phyloP scores from a whole-genome alignment of 2,113 vertebrate species.

The Bucco capensis region DNA sequence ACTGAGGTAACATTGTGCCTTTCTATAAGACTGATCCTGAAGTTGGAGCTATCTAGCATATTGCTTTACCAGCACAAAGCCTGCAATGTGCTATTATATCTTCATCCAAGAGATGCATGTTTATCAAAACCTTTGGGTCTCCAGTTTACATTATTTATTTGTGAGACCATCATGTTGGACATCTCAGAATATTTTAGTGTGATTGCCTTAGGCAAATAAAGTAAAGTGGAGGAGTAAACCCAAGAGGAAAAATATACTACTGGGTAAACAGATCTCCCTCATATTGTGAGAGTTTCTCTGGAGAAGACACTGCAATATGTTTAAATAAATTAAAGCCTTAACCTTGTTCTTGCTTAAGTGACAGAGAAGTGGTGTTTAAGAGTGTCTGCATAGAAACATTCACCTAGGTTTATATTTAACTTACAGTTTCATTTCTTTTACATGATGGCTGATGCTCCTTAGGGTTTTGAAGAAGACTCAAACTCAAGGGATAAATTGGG shows the following conservation, averaged over 20 bases:
- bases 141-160: background rate
- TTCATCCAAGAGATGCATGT: background rate
- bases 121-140: background rate
- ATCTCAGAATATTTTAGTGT: background rate
- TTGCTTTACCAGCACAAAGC: background rate
- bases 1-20: background rate
- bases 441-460: background rate
- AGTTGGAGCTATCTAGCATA: background rate
- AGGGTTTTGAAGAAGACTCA: background rate
- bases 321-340: background rate
- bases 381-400: background rate
- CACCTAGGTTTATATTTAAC: background rate
- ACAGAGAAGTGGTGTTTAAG: background rate
- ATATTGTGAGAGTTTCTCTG: background rate
- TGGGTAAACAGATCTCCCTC: background rate
- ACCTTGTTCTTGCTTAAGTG: background rate
- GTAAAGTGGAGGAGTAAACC: background rate
- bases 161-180: background rate
- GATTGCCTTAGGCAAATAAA: background rate
- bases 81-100: background rate
- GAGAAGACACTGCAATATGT: background rate
- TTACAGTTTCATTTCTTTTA: background rate
- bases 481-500: background rate
- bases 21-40: background rate
- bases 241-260: background rate